Base-by-base conservation (phyloP, 2,888 invertebrate genomes). In the Orthonychiurus folsomi region DNA sequence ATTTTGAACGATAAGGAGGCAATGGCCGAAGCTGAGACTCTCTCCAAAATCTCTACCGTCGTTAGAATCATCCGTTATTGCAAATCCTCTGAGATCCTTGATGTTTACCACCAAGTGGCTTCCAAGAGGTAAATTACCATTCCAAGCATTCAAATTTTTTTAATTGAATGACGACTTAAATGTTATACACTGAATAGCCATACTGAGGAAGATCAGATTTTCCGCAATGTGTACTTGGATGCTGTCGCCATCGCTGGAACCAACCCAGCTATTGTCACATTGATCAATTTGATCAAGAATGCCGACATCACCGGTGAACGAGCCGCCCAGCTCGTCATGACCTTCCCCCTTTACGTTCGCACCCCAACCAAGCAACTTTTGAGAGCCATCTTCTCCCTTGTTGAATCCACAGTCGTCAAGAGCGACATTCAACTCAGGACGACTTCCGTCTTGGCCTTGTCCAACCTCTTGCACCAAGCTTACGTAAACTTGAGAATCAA, bases 321-420 rank as follows among this genome's bases (percentile, higher is more conserved):
- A n/a, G 74, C 75, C 20, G 60, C 69, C 23, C 71, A 74, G 58
- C 60, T 74, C 20, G 66, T 76, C 37, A 67, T 74, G 53, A 69
- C 73, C 47, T 61, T 75, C 20, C 74, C 74, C 3, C 66, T 73
- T 24, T 69, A 76, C 58, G 64, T 75, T 24, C 74, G 76, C 23
- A 73, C 75, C 55, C 77, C 78, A n/a, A 76, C 76, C 57, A 70
- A 73, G 37, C 67, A 72, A 20, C 72, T 76, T 24, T 65, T 78
- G 9, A 70, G 76, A 56, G 67, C 69, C 59, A 59, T 77, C 50
- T 69, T 9, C 23, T 21, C 25, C 15, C 28, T 56, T 18, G 23
- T 21, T 5, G 56, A 56, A 18, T 56, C 59, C 28, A 21, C 23
- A 23, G 23, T 24, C 5, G 50, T 59, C 20, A 50, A 48, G 3